These are phyloP conservation scores for Diplodus puntazzo DNA, from an alignment of 2,797 vertebrate genomes.

Conservation along the genomic window DNA sequence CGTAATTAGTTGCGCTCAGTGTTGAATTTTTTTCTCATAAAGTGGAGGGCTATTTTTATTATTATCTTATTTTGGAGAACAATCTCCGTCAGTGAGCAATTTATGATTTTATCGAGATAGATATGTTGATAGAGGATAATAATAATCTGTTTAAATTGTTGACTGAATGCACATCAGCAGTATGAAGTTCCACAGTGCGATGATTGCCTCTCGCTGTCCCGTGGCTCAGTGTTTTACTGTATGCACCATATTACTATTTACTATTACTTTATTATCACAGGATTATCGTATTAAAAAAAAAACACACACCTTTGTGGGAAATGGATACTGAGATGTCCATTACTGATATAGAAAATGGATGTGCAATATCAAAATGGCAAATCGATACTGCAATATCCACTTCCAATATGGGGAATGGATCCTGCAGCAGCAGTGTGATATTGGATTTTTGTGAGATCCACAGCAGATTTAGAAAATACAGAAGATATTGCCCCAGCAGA, in stretches of 20 bases:
- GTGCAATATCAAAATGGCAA: slow-evolving; percentile 54
- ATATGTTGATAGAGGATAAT: slow-evolving; percentile 10
- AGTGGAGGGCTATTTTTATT: slow-evolving; percentile 8
- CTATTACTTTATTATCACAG: slow-evolving; percentile 22
- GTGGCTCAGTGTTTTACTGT: slow-evolving; percentile 3
- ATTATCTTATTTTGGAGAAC: slow-evolving; percentile 25
- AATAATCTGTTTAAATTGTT: slow-evolving; percentile 18
- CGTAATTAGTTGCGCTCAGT: slow-evolving; percentile 45
- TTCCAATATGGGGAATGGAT: slow-evolving; percentile 41
- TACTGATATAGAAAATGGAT: slow-evolving; percentile 48
- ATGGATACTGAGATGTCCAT: slow-evolving; percentile 36
- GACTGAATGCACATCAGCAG: slow-evolving; percentile 13
- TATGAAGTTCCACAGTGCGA: not conserved
- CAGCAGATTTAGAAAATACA: slow-evolving; percentile 19
- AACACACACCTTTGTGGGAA: slow-evolving; percentile 8
- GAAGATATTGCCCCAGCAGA: not conserved
- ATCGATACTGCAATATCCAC: slow-evolving; percentile 45
- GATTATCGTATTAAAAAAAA: slow-evolving; percentile 21
- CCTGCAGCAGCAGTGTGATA: slow-evolving; percentile 31
- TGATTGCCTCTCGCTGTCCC: not conserved
- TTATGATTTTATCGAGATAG: slow-evolving; percentile 35
- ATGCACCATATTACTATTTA: slow-evolving; percentile 15
- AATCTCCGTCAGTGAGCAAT: slow-evolving; percentile 6
- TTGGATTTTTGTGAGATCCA: slow-evolving; percentile 16
- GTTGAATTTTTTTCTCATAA: slow-evolving; percentile 10